These are phyloP conservation scores for Andricus grossulariae DNA, from an alignment of 1,140 invertebrate genomes.

Conservation along the genomic window DNA sequence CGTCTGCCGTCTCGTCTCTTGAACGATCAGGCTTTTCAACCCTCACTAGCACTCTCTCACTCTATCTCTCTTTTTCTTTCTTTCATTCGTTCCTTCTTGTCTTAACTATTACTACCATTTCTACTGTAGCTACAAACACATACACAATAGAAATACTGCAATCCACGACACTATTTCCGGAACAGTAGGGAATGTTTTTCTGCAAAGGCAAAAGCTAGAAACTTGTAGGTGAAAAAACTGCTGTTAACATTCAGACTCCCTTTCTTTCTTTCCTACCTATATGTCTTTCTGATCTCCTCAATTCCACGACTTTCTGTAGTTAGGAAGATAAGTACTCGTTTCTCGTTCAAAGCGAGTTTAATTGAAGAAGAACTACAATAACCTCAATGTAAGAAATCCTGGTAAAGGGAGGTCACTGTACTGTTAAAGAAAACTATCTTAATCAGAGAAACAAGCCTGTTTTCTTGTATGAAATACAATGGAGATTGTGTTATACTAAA, in stretches of 20 bases:
- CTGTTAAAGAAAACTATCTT: no score
- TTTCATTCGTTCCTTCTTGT: slow-evolving; percentile 16
- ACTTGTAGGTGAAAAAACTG: slow-evolving; percentile 36
- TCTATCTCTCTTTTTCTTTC: slow-evolving; percentile 41
- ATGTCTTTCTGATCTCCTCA: slow-evolving; percentile 60
- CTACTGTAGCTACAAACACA: not conserved
- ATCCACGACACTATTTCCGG: not conserved
- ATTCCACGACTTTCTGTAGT: slow-evolving; percentile 57
- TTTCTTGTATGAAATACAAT: no score
- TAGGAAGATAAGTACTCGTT: slow-evolving; percentile 47
- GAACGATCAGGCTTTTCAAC: slow-evolving; percentile 32
- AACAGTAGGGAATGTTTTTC: not conserved
- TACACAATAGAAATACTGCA: not conserved
- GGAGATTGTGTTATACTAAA: no score
- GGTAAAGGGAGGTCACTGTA: no score
- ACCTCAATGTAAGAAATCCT: no score
- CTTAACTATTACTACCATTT: slow-evolving; percentile 34
- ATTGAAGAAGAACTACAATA: no score
- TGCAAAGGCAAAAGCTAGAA: slow-evolving; percentile 46
- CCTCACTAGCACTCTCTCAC: not conserved
- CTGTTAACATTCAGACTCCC: slow-evolving; percentile 66
- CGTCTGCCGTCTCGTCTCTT: slow-evolving; percentile 30
- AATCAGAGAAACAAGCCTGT: no score
- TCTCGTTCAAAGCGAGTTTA: no score
- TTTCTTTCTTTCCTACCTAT: slow-evolving; percentile 43